phyloP scores from a whole-genome alignment of 2,113 vertebrate species.

The Maccullochella peelii region DNA sequence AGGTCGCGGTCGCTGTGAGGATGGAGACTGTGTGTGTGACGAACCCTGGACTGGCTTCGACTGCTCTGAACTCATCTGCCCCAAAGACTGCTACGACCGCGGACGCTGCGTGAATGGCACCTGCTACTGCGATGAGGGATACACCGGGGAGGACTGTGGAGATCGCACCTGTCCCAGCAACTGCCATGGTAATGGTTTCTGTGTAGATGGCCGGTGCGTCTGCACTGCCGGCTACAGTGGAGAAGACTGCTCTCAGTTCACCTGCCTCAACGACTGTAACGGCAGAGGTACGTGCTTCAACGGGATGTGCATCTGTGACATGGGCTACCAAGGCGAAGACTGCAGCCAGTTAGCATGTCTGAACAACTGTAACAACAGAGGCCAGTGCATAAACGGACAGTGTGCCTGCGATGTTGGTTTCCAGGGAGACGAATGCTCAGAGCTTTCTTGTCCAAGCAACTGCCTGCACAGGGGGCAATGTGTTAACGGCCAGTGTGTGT shows the following conservation, averaged over 20 bases:
- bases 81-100: conserved; percentile 85
- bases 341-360: conserved; percentile 89
- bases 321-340: conserved; percentile 86
- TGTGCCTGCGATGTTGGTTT: conserved; percentile 88
- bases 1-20: conserved; percentile 84
- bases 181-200: conserved; percentile 86
- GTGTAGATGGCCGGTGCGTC: conserved; percentile 85
- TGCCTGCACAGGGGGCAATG: conserved; percentile 89
- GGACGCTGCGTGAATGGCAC: conserved; percentile 87
- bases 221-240: conserved; percentile 87
- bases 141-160: conserved; percentile 85
- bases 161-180: conserved; percentile 83
- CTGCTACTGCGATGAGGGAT: conserved; percentile 89
- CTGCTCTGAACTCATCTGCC: conserved; percentile 89
- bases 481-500: conserved; percentile 89
- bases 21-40: conserved; percentile 87
- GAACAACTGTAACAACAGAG: conserved; percentile 85
- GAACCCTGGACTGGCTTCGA: conserved; percentile 88
- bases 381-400: conserved; percentile 89
- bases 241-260: conserved; percentile 86
- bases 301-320: conserved; percentile 87
- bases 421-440: conserved; percentile 87
- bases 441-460: conserved; percentile 87
- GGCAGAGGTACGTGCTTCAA: conserved; percentile 84
- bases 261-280: conserved; percentile 88